phyloP scores from a whole-genome alignment of 2,888 invertebrate genomes.

The Tiliacea citrago region DNA sequence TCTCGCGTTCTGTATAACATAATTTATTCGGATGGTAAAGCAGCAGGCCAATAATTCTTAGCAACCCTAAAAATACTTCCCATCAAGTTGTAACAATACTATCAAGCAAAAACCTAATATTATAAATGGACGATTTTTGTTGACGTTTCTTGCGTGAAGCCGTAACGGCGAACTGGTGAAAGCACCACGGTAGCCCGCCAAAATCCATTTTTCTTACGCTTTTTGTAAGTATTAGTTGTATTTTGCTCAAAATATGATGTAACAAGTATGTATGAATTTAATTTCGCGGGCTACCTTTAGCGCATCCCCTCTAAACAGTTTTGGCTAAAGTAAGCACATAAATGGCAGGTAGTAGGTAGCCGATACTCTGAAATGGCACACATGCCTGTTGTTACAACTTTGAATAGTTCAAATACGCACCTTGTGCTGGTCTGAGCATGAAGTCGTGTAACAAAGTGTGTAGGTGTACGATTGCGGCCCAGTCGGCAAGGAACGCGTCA shows the following conservation, averaged over 20 bases:
- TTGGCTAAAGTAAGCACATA: neutral
- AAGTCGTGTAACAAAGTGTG: conserved; percentile 96
- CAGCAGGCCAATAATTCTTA: neutral
- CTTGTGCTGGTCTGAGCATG: conserved; percentile 93
- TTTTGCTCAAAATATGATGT: neutral
- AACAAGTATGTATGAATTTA: neutral
- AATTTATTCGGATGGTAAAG: neutral
- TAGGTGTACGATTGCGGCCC: conserved; percentile 97
- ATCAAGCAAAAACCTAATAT: too few species aligned
- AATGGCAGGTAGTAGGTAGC: neutral
- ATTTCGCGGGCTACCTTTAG: neutral
- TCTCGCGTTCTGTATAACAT: conserved; percentile 89
- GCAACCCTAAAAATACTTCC: neutral
- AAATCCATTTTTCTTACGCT: neutral
- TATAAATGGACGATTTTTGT: neutral
- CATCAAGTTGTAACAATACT: neutral
- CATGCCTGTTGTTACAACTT: neutral
- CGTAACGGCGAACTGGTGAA: neutral
- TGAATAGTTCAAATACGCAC: conserved; percentile 2
- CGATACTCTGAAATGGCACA: neutral
- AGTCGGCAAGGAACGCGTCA: conserved; percentile 96
- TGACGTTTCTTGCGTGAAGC: neutral
- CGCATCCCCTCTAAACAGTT: neutral
- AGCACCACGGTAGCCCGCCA: neutral
- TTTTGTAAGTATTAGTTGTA: neutral